These are phyloP conservation scores for Aphidoletes aphidimyza DNA, from an alignment of 2,888 invertebrate genomes.

Conservation along the genomic window DNA sequence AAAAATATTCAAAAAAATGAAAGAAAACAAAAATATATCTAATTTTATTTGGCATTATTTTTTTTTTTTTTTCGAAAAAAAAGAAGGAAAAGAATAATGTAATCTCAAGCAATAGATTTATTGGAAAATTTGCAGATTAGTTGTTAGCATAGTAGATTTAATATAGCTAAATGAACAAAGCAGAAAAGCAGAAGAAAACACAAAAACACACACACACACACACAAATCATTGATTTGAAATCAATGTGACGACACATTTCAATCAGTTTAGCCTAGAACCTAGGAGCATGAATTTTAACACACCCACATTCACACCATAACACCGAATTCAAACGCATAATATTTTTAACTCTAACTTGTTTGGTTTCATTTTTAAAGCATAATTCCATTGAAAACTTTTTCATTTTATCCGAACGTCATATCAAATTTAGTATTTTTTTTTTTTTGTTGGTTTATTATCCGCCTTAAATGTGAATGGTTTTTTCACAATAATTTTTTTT, in stretches of 20 bases:
- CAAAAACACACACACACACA: not conserved
- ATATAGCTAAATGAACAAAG: not conserved
- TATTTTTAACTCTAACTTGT: no score
- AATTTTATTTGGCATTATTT: not conserved
- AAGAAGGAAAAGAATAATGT: not conserved
- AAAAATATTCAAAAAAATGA: not conserved
- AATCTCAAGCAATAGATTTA: conserved; percentile 21
- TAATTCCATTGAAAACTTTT: no score
- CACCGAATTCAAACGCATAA: not conserved
- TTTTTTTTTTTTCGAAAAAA: not conserved
- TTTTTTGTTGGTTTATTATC: not conserved
- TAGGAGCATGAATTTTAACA: not conserved
- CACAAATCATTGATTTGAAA: not conserved
- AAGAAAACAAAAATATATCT: not conserved
- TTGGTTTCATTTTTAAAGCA: no score
- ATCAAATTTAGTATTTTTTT: no score
- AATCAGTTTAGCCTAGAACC: not conserved
- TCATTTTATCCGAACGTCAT: no score
- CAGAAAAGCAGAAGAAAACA: not conserved
- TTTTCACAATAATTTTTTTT: conserved; percentile 22
- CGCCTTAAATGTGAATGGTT: no score
- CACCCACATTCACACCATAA: not conserved
- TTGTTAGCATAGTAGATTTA: not conserved
- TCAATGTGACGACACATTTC: no score
- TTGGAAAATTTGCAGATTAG: not conserved